A percentile compares a stretch with the other conserved stretches of the same genome.
Evolutionary conservation across 2,113 vertebrate species (phyloP).

Genomic region (Rissa tridactyla): DNA sequence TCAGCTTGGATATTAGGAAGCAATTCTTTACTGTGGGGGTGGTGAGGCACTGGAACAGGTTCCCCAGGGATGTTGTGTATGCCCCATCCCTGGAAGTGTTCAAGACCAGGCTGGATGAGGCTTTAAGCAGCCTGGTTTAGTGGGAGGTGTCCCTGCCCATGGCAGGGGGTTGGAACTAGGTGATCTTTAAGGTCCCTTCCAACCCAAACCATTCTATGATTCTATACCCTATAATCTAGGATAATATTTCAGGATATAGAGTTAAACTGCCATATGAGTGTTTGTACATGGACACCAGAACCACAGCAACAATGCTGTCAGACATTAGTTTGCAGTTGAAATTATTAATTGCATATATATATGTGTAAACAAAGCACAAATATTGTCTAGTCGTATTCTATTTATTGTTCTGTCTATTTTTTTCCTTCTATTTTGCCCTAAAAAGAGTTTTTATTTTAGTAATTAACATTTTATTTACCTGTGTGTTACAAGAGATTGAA

Average conservation of each 20-base stretch:
- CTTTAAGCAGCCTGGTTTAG: too few species aligned
- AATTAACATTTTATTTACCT: background rate
- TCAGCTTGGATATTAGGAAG: too few species aligned
- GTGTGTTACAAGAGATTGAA: background rate
- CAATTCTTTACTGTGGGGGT: too few species aligned
- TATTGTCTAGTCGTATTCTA: background rate
- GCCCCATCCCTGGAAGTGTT: too few species aligned
- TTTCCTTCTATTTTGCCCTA: background rate
- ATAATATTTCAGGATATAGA: background rate
- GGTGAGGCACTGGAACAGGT: too few species aligned
- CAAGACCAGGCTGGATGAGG: too few species aligned
- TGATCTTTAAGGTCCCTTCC: too few species aligned
- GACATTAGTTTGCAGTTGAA: background rate
- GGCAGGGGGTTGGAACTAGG: too few species aligned
- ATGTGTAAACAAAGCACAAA: background rate
- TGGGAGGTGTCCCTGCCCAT: too few species aligned
- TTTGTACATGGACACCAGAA: background rate
- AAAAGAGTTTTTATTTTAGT: background rate
- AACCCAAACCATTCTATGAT: too few species aligned
- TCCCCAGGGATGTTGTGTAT: too few species aligned
- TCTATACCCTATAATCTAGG: background rate
- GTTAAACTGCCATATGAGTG: rapidly evolving
- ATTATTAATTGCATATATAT: background rate
- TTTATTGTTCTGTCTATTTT: background rate
- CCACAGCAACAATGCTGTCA: background rate